These are phyloP conservation scores for Forbesichthys papilliferus DNA, from an alignment of 2,113 vertebrate genomes.

Conservation along the genomic window DNA sequence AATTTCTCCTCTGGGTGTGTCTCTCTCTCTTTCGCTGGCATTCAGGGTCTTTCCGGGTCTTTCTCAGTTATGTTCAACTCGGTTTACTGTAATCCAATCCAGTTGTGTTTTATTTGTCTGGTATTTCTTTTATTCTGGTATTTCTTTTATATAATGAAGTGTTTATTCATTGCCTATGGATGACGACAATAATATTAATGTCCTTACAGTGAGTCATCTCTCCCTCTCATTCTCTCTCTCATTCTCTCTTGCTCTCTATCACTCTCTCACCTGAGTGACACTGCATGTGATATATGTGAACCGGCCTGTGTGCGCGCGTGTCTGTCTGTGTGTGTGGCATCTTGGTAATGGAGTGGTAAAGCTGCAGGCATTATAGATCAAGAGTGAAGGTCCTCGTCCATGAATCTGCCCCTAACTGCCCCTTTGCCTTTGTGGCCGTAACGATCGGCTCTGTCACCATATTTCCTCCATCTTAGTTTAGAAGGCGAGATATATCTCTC, in stretches of 20 bases:
- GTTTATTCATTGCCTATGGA: too few relatives aligned
- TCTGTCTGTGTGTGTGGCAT: slow-evolving; percentile 54
- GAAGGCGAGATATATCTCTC: slow-evolving; percentile 73
- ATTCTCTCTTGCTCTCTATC: slow-evolving; percentile 4
- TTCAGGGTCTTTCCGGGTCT: too few relatives aligned
- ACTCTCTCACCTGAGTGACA: slow-evolving; percentile 27
- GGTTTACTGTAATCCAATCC: too few relatives aligned
- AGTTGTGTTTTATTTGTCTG: too few relatives aligned
- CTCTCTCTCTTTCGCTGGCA: too few relatives aligned
- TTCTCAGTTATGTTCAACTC: too few relatives aligned
- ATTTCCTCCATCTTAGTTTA: slow-evolving; percentile 77
- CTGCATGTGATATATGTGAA: not conserved
- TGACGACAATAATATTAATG: too few relatives aligned
- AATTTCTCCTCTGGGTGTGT: too few relatives aligned
- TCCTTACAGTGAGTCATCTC: too few relatives aligned
- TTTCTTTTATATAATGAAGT: too few relatives aligned
- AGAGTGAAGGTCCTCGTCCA: slow-evolving; percentile 56
- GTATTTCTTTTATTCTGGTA: too few relatives aligned
- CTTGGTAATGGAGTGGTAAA: slow-evolving; percentile 74
- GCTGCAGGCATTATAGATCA: slow-evolving; percentile 68
- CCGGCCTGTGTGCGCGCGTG: slow-evolving; percentile 20
- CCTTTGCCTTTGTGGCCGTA: slow-evolving; percentile 72
- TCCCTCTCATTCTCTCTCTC: not conserved
- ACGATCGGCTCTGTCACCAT: slow-evolving; percentile 72
- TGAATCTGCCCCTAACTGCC: slow-evolving; percentile 76